A percentile compares a stretch with the other conserved stretches of the same genome.
Evolutionary conservation across 37 sponge, comb jelly and placozoan species (phyloP).

Genomic region (Aphrocallistes beatrix): DNA sequence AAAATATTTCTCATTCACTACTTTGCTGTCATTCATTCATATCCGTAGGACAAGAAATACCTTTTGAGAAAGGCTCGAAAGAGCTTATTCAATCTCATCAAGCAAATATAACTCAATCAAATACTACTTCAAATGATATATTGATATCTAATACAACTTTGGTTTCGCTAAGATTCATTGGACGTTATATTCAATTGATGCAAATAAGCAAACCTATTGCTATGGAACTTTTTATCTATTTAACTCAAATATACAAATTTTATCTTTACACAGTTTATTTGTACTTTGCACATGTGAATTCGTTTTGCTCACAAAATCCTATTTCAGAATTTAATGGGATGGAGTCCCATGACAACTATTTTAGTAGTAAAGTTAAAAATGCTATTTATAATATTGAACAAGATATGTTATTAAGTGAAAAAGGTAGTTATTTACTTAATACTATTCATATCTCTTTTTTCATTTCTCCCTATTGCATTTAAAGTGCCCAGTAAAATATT

Average conservation of each 20-base stretch:
- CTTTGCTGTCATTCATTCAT: background rate
- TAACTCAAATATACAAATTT: background rate
- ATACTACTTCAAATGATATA: background rate
- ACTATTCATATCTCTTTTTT: no score
- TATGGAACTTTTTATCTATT: background rate
- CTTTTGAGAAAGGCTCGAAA: no score
- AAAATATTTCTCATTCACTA: background rate
- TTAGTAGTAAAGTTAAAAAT: background rate
- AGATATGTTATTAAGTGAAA: no score
- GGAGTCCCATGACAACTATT: background rate
- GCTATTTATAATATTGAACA: no score
- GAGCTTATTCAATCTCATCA: no score
- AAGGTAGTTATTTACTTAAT: no score
- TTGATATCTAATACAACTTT: background rate
- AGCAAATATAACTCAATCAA: no score
- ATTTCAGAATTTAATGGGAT: background rate
- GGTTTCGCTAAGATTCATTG: background rate
- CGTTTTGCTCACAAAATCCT: background rate
- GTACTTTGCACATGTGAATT: background rate
- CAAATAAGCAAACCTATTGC: background rate
- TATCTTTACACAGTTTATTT: background rate
- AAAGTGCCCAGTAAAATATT: no score
- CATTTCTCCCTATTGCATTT: no score
- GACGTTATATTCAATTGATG: background rate
- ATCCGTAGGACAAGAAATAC: background rate